Evolutionary conservation across 2,888 invertebrate species (phyloP), one percentile per base, ranked within the genome.

Genomic region (Watsonalla cultraria): DNA sequence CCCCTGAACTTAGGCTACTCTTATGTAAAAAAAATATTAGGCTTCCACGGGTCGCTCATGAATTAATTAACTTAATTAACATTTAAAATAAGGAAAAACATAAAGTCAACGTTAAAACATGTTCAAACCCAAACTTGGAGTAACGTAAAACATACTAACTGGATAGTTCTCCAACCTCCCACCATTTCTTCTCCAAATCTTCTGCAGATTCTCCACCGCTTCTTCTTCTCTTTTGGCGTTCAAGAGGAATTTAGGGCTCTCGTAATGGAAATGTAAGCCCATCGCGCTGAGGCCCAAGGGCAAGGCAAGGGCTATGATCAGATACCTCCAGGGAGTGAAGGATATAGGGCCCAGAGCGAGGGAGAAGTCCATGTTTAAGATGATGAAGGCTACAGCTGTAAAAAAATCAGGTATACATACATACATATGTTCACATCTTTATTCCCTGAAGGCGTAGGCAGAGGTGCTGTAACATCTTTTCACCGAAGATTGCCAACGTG

Each of bases 161-260:
- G 65, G 65, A 54, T 62, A 73, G 0, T 53, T 55, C 0, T 63
- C 64, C 0, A 58, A 58, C 11, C 62, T 54, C 0, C 68, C 66
- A 6, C 91, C 92, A 69, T 94, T 94, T 48, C 86, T 76, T 0
- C 77, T 69, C 71, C 92, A 94, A 2, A 95, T 93, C 56, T 76
- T 84, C 54, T 75, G 76, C 56, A 95, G 88, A 8, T 93, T 86
- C n/a, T 82, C 62, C n/a, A 95, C 61, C 0, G 94, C 94, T 59
- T 93, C 91, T 0, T 91, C 86, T 55, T 92, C 90, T 35, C 86
- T 80, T 5, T 93, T 93, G 50, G 89, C 88, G 35, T 93, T 92
- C 80, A 94, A 92, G 2, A 95, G 77, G 72, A 94, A 95, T 74
- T 94, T 95, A 0, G 95, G 95, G 69, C 94, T 95, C 73, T 95